phyloP scores from a whole-genome alignment of 2,888 invertebrate genomes.

The Criorhina ranunculi region DNA sequence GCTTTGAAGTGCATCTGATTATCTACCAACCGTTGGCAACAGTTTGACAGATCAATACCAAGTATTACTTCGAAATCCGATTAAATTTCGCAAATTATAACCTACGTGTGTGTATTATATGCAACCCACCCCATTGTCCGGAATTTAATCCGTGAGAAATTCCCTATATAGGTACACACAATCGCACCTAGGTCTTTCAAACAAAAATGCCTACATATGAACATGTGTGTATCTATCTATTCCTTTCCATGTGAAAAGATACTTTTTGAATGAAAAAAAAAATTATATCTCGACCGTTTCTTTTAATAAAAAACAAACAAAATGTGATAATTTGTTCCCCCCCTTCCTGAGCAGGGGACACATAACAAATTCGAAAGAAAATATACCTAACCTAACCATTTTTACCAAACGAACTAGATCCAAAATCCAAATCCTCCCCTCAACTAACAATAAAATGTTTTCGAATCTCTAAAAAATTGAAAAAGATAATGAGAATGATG shows the following conservation, averaged over 20 bases:
- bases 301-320: conserved; percentile 5
- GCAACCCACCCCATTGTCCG: conserved; percentile 8
- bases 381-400: background rate
- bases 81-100: conserved; percentile 29
- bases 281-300: background rate
- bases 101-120: background rate
- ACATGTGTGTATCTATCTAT: background rate
- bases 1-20: background rate
- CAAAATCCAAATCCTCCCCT: conserved; percentile 5
- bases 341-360: background rate
- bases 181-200: conserved; percentile 3
- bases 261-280: conserved; percentile 11
- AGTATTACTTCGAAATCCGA: conserved; percentile 30
- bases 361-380: background rate
- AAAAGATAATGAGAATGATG: background rate
- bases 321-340: conserved; percentile 12
- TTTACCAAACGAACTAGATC: no score
- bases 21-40: background rate
- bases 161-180: background rate
- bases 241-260: background rate
- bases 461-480: background rate
- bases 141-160: conserved; percentile 45
- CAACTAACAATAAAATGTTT: background rate
- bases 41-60: conserved; percentile 12
- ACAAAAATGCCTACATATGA: background rate